Base-by-base conservation (phyloP, 2,888 invertebrate species). In the Tuberolachnus salignus region DNA sequence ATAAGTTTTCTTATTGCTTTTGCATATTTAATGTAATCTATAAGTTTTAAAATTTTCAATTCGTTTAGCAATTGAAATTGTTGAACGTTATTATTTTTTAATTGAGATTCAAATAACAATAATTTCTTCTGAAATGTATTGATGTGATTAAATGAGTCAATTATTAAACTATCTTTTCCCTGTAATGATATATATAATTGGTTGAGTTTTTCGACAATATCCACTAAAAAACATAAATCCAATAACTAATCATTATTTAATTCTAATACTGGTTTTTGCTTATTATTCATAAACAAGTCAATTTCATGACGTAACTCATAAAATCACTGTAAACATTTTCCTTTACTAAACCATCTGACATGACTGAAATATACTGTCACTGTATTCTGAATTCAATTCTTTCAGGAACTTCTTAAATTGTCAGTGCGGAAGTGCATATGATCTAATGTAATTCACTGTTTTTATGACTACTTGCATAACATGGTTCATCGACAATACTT, bases 391-490 rank as follows among this genome's bases (percentile, higher is more conserved):
- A 23, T 66, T 3, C 64, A 80, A 66, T 55, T 80, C 59, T 49
- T 74, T 66, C 16, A 80, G 63, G 8, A 80, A 67, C 34, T 55
- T 55, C 53, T 74, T 80, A 59, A 67, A 74, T 44, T 74, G 55
- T 57, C 23, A 42, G 34, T 67, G 51, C 21, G 23, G 53, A 55
- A 63, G 21, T 19, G 57, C 67, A 66, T 80, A 42, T 72, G 66
- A 42, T 63, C 46, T 51, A 73, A 67, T 66, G 57, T 57, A 70
- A 67, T 80, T 73, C 16, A 57, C 80, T 46, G 73, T 66, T 44
- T 64, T 59, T 57, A 72, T 64, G 59, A 74, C 73, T 64, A 71
- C 63, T 61, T 73, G 51, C 46, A 73, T 66, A 71, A 73, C 67
- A 72, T 66, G 42, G 14, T 53, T 42, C 42, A 72, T 53, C 34